Percentiles rank a stretch among this genome's conserved stretches.
These are phyloP conservation scores for Alca torda DNA, from an alignment of 2,797 vertebrate genomes.

Conservation along the genomic window DNA sequence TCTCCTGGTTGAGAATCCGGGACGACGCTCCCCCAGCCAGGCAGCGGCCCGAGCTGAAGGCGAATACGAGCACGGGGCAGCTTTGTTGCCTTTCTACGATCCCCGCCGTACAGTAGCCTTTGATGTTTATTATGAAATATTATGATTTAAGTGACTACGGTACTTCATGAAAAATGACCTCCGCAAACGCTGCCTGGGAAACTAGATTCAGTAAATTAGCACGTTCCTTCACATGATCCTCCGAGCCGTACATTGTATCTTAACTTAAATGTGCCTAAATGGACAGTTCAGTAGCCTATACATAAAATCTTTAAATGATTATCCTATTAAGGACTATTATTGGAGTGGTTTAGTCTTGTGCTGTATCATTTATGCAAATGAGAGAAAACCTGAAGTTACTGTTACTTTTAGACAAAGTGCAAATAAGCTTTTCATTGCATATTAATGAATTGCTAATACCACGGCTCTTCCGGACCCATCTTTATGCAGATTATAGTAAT, in stretches of 20 bases:
- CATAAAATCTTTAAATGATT: slow-evolving; percentile 51
- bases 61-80: background rate
- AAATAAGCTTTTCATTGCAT: slow-evolving; percentile 72
- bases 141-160: slow-evolving; percentile 64
- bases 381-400: slow-evolving; percentile 57
- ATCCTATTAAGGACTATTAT: slow-evolving; percentile 38
- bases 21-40: background rate
- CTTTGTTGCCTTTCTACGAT: slow-evolving; percentile 37
- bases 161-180: slow-evolving; percentile 66
- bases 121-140: slow-evolving; percentile 65
- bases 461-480: slow-evolving; percentile 39
- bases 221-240: slow-evolving; percentile 24
- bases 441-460: slow-evolving; percentile 70
- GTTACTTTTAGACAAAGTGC: slow-evolving; percentile 73
- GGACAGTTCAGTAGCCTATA: slow-evolving; percentile 50
- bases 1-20: background rate
- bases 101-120: slow-evolving; percentile 8
- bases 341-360: slow-evolving; percentile 7
- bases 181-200: slow-evolving; percentile 47
- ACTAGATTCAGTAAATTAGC: slow-evolving; percentile 58
- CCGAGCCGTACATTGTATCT: background rate
- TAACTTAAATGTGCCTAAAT: slow-evolving; percentile 55
- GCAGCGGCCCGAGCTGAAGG: background rate
- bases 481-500: slow-evolving; percentile 61
- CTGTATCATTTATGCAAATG: slow-evolving; percentile 62